These are phyloP conservation scores for Tokudaia muenninki DNA, from an alignment of 2,797 vertebrate genomes.

Conservation along the genomic window DNA sequence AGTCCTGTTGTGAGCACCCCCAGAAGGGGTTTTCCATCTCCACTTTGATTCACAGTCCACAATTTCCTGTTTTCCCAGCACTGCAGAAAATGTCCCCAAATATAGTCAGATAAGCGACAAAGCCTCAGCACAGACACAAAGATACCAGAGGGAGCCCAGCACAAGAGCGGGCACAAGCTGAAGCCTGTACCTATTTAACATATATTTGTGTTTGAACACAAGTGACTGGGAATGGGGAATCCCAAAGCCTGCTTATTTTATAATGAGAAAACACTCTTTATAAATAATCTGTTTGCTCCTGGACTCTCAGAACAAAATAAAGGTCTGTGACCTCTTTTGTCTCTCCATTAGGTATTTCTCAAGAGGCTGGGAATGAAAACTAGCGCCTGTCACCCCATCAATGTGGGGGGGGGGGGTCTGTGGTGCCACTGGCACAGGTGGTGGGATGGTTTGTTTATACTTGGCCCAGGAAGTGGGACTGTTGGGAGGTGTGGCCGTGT, in stretches of 20 bases:
- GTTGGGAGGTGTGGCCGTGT: too few species aligned
- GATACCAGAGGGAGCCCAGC: neutral
- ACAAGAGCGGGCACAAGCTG: too few species aligned
- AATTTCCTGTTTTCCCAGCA: constrained; percentile 75
- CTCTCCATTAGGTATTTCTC: neutral
- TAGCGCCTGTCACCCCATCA: neutral
- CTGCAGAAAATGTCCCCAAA: constrained; percentile 60
- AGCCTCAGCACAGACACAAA: neutral
- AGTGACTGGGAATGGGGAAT: neutral
- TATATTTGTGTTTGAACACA: neutral
- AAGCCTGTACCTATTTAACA: too few species aligned
- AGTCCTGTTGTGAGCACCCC: neutral
- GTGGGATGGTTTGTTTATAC: too few species aligned
- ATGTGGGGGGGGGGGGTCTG: neutral
- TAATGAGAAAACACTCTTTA: neutral
- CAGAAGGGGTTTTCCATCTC: constrained; percentile 68
- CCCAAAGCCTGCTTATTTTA: neutral
- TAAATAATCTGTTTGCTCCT: neutral
- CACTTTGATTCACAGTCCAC: constrained; percentile 46
- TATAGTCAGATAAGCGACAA: neutral
- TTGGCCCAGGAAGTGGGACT: too few species aligned
- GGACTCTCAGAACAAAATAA: neutral
- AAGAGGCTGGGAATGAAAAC: too few species aligned
- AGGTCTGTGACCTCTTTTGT: neutral
- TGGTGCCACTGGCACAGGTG: neutral